Conservation (phyloP, 1,140 invertebrate species). For the Paralvinella palmiformis region DNA sequence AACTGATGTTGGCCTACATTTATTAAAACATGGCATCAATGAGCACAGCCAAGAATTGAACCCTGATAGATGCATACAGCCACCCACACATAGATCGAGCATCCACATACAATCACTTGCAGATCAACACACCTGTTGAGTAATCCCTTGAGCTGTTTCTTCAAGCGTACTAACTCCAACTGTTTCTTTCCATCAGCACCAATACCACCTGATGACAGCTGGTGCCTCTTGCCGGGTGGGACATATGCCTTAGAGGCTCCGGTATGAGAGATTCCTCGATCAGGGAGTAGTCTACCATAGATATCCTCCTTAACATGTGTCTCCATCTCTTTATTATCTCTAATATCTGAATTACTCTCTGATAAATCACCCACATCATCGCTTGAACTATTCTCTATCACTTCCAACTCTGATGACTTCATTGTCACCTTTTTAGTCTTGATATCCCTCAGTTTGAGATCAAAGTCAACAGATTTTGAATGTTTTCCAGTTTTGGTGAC, state of each 20-base stretch:
- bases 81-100: too few relatives aligned
- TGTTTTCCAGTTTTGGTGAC: background rate
- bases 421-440: background rate
- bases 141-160: slow-evolving; percentile 76
- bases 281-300: slow-evolving; percentile 78
- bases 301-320: slow-evolving; percentile 76
- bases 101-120: too few relatives aligned
- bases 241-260: slow-evolving; percentile 61
- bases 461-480: background rate
- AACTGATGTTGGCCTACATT: too few relatives aligned
- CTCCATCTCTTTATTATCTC: slow-evolving; percentile 24
- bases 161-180: slow-evolving; percentile 60
- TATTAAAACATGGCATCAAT: too few relatives aligned
- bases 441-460: background rate
- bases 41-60: too few relatives aligned
- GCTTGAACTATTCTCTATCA: slow-evolving; percentile 11
- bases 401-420: background rate
- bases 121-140: slow-evolving; percentile 64
- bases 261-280: slow-evolving; percentile 68
- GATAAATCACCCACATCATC: slow-evolving; percentile 16
- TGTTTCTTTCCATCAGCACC: slow-evolving; percentile 55
- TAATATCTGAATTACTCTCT: slow-evolving; percentile 21
- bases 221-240: slow-evolving; percentile 69
- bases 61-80: too few relatives aligned
- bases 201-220: slow-evolving; percentile 47